phyloP scores from a whole-genome alignment of 2,113 vertebrate species.

The Lepidothrix coronata region DNA sequence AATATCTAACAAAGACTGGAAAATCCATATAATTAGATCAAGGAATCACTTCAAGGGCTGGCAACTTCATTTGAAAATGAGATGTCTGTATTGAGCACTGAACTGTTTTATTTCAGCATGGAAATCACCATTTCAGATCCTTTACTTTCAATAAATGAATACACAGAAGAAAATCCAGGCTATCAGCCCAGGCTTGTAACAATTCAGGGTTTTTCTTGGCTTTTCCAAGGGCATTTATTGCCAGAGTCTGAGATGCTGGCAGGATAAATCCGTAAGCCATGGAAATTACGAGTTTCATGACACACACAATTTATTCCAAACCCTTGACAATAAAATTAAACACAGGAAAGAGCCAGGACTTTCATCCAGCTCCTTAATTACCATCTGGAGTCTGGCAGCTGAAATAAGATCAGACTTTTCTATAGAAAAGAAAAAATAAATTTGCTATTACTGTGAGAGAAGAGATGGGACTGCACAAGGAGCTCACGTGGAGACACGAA shows the following conservation, averaged over 20 bases:
- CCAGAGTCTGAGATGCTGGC: conserved; percentile 27
- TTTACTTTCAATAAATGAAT: conserved; percentile 47
- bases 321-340: neutral
- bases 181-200: conserved; percentile 23
- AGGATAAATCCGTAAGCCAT: conserved; percentile 33
- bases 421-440: neutral
- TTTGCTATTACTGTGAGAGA: neutral
- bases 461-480: neutral
- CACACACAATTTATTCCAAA: conserved; percentile 10
- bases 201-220: conserved; percentile 39
- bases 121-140: neutral
- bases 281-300: conserved; percentile 32
- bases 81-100: neutral
- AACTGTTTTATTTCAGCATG: neutral
- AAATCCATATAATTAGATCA: neutral
- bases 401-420: neutral
- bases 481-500: neutral
- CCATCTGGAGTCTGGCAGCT: neutral
- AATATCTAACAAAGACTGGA: neutral
- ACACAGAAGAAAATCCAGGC: conserved; percentile 1
- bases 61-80: neutral
- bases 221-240: neutral
- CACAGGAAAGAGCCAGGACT: neutral
- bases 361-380: conserved; percentile 28
- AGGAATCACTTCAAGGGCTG: neutral